These are phyloP conservation scores for Tubulanus polymorphus DNA, from an alignment of 2,888 invertebrate species.

Conservation along the genomic window DNA sequence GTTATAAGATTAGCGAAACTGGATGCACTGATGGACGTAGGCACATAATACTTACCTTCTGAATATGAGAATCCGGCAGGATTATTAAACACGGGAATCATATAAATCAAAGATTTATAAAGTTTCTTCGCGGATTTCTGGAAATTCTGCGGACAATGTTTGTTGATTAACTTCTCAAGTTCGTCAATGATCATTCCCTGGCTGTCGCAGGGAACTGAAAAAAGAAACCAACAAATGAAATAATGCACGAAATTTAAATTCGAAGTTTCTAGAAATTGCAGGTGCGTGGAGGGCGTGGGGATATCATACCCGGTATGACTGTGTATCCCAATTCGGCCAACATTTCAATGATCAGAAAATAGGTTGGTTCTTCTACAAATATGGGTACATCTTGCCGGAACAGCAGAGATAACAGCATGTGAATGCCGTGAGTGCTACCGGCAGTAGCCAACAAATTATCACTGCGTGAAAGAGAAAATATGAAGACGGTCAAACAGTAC, in stretches of 20 bases:
- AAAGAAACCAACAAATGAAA: too few relatives aligned
- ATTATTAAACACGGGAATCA: constrained; percentile 35
- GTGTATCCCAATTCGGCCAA: too few relatives aligned
- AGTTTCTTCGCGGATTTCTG: constrained; percentile 19
- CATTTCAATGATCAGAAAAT: constrained; percentile 62
- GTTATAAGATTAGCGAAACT: too few relatives aligned
- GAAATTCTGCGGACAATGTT: constrained; percentile 36
- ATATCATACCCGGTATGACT: too few relatives aligned
- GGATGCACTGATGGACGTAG: too few relatives aligned
- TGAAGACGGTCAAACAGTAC: too few relatives aligned
- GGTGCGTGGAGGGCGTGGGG: too few relatives aligned
- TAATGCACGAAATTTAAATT: too few relatives aligned
- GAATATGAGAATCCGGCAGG: constrained; percentile 54
- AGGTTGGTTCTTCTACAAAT: constrained; percentile 65
- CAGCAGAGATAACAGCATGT: constrained; percentile 59
- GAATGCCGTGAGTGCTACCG: constrained; percentile 63
- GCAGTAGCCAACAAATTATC: constrained; percentile 61
- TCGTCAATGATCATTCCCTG: constrained; percentile 58
- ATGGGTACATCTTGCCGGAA: constrained; percentile 58
- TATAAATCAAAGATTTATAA: constrained; percentile 32
- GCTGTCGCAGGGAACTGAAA: constrained; percentile 57
- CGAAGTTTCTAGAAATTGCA: too few relatives aligned
- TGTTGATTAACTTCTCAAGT: constrained; percentile 54
- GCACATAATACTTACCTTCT: constrained; percentile 35
- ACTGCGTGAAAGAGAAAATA: too few relatives aligned